A percentile compares a stretch with the other conserved stretches of the same genome.
Evolutionary conservation across 2,113 vertebrate species (phyloP).

Genomic region (Budorcas taxicolor): DNA sequence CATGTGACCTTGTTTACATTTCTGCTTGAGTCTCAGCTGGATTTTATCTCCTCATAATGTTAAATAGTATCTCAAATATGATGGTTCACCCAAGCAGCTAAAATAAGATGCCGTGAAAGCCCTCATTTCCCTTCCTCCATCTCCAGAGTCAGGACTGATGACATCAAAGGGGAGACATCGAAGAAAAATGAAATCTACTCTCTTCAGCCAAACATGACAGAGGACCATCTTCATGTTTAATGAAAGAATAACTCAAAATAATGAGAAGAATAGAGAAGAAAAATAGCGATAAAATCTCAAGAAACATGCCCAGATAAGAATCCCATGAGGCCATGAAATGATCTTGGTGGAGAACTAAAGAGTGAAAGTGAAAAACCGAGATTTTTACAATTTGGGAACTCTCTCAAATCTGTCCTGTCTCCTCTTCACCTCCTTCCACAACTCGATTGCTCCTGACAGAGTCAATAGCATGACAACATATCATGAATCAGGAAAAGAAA

Average conservation of each 20-base stretch:
- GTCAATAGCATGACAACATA: neutral
- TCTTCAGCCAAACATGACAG: conserved; percentile 17
- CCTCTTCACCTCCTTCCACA: neutral
- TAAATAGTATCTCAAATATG: conserved; percentile 50
- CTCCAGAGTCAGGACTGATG: neutral
- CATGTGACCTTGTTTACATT: conserved; percentile 64
- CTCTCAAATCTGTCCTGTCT: neutral
- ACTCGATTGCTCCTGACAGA: neutral
- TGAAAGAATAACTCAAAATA: neutral
- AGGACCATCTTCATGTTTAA: conserved; percentile 6
- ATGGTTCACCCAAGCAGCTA: conserved; percentile 31
- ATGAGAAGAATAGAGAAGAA: neutral
- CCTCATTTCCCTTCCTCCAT: neutral
- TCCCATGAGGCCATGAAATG: conserved; percentile 14
- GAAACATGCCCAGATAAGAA: neutral
- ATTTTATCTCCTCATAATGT: conserved; percentile 56
- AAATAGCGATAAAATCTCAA: conserved; percentile 26
- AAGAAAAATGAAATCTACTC: conserved; percentile 21
- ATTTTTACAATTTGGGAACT: neutral
- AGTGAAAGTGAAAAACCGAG: conserved; percentile 3
- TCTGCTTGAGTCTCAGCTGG: conserved; percentile 41
- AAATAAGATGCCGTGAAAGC: conserved; percentile 30
- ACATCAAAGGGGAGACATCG: neutral
- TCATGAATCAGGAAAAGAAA: neutral
- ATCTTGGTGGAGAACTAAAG: neutral